A percentile compares a stretch with the other conserved stretches of the same genome.
Conservation (phyloP, 35 echinoderm and acorn worm genomes). For the Heliocidaris erythrogramma region DNA sequence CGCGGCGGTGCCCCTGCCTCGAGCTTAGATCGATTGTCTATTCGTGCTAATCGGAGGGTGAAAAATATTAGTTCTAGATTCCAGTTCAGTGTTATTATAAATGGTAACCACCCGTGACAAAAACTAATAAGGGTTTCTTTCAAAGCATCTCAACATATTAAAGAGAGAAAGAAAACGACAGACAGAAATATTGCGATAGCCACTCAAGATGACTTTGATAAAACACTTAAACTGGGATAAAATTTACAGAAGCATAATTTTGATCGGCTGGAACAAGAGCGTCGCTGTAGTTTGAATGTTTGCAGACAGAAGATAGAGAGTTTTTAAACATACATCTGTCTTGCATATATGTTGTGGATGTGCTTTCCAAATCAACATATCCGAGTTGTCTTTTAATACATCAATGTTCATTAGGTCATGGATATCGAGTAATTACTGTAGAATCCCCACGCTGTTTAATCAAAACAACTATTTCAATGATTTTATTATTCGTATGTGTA, state of each 20-base stretch:
- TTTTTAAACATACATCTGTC: no score
- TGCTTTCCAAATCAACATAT: no score
- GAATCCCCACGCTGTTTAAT: no score
- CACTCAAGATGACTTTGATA: background rate
- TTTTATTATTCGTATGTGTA: no score
- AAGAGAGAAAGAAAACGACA: background rate
- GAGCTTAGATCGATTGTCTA: background rate
- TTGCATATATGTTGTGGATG: no score
- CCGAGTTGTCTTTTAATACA: no score
- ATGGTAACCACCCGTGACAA: background rate
- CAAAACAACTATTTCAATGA: no score
- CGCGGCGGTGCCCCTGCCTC: background rate
- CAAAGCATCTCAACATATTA: background rate
- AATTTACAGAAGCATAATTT: background rate
- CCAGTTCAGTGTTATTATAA: background rate
- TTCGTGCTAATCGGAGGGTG: background rate
- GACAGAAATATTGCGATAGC: background rate
- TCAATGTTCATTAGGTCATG: no score
- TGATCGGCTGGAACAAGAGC: background rate
- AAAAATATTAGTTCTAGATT: constrained; percentile 19
- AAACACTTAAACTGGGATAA: background rate
- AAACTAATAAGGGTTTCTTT: background rate
- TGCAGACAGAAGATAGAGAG: no score
- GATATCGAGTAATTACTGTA: no score
- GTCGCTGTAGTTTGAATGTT: no score